A percentile compares a stretch with the other conserved stretches of the same genome.
These are phyloP conservation scores for Marisa cornuarietis DNA, from an alignment of 1,140 invertebrate species.

Conservation along the genomic window DNA sequence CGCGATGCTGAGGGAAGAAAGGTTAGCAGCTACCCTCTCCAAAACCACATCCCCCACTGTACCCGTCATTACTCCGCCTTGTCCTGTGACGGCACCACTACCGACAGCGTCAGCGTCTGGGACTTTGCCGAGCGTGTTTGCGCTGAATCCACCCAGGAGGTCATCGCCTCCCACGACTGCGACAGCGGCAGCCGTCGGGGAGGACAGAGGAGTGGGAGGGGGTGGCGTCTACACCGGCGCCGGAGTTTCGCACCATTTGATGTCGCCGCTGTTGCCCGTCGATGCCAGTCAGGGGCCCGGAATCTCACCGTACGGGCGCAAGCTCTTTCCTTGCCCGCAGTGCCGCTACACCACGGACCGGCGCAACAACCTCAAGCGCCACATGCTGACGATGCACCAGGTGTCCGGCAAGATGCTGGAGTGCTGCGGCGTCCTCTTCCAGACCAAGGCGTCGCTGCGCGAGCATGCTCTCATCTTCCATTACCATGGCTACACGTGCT, in stretches of 20 bases:
- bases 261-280: background rate
- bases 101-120: background rate
- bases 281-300: background rate
- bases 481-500: slow-evolving; percentile 66
- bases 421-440: slow-evolving; percentile 66
- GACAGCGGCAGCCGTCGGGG: background rate
- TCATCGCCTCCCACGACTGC: no score
- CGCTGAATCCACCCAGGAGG: background rate
- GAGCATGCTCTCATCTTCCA: slow-evolving; percentile 65
- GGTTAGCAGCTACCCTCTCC: background rate
- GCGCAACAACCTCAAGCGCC: slow-evolving; percentile 67
- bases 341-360: slow-evolving; percentile 67
- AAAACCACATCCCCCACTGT: background rate
- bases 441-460: slow-evolving; percentile 64
- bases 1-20: background rate
- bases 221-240: background rate
- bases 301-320: slow-evolving; percentile 42
- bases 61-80: background rate
- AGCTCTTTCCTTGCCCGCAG: slow-evolving; percentile 59
- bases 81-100: slow-evolving; percentile 4
- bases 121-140: background rate
- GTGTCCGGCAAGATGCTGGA: slow-evolving; percentile 60
- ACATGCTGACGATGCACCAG: slow-evolving; percentile 68
- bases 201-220: background rate
- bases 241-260: no score